phyloP scores from a whole-genome alignment of 2,888 invertebrate genomes.

The Kryphioiulus occultus region DNA sequence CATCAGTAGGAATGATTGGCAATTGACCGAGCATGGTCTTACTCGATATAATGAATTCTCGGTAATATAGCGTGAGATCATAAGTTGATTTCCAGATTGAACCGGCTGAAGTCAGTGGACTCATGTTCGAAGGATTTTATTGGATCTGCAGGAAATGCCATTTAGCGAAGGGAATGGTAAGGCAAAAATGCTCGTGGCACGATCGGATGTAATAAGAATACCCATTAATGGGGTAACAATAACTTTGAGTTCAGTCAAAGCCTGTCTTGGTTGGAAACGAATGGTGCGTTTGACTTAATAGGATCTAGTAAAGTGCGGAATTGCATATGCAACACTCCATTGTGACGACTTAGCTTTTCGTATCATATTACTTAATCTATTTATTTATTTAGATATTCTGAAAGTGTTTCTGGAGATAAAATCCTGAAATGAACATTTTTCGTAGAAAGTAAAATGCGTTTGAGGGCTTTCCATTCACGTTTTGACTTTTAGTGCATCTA shows the following conservation, averaged over 20 bases:
- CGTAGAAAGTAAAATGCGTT: too few relatives aligned
- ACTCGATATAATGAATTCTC: slow-evolving; percentile 39
- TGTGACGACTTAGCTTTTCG: background rate
- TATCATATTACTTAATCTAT: background rate
- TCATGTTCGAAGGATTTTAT: slow-evolving; percentile 28
- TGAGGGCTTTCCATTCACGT: too few relatives aligned
- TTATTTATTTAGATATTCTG: background rate
- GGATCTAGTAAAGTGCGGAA: background rate
- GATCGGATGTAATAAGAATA: background rate
- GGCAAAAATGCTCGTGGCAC: background rate
- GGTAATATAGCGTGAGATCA: slow-evolving; percentile 7
- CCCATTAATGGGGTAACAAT: background rate
- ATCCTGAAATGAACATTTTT: too few relatives aligned
- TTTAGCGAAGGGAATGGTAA: background rate
- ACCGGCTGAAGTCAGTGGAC: slow-evolving; percentile 3
- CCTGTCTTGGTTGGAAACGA: background rate
- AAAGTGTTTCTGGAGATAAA: too few relatives aligned
- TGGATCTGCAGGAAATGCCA: background rate
- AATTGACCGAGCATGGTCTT: slow-evolving; percentile 33
- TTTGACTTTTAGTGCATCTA: too few relatives aligned
- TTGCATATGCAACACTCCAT: background rate
- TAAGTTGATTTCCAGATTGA: slow-evolving; percentile 27
- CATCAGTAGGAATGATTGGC: slow-evolving; percentile 22
- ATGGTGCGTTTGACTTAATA: background rate
- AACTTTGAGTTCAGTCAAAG: background rate